A percentile compares a stretch with the other conserved stretches of the same genome.
Evolutionary conservation across 2,113 vertebrate genomes (phyloP).

Genomic region (Lynx canadensis): DNA sequence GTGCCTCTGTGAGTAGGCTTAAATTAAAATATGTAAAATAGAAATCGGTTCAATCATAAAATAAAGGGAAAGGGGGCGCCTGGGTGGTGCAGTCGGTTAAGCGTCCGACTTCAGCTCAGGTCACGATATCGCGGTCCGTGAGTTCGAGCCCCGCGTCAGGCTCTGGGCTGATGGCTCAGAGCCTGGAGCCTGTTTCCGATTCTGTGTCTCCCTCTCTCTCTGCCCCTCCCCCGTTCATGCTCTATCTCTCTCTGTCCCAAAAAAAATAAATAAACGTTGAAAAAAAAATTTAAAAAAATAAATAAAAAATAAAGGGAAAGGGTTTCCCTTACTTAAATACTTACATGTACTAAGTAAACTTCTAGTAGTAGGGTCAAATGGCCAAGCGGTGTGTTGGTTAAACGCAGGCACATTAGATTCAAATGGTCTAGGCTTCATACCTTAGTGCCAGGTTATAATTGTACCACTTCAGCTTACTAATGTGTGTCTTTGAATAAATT

Average conservation of each 20-base stretch:
- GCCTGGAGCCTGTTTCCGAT: no score
- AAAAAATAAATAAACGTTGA: no score
- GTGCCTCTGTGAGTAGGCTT: background rate
- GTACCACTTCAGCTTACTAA: background rate
- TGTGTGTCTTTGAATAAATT: background rate
- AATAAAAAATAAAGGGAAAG: background rate
- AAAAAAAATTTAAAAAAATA: no score
- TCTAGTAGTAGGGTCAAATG: background rate
- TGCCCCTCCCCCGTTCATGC: no score
- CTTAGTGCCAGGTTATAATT: background rate
- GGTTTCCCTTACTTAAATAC: background rate
- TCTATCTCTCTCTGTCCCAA: no score
- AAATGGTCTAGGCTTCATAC: background rate
- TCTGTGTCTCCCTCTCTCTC: no score
- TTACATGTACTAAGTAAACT: background rate
- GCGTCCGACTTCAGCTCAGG: no score
- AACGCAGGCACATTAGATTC: background rate
- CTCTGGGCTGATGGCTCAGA: no score
- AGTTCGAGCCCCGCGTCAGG: no score
- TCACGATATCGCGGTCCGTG: no score
- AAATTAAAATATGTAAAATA: background rate
- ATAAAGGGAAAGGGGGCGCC: background rate
- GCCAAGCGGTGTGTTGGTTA: background rate
- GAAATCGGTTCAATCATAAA: background rate
- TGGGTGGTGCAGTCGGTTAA: no score